phyloP scores from a whole-genome alignment of 2,797 vertebrate genomes.

The Chelonia mydas region DNA sequence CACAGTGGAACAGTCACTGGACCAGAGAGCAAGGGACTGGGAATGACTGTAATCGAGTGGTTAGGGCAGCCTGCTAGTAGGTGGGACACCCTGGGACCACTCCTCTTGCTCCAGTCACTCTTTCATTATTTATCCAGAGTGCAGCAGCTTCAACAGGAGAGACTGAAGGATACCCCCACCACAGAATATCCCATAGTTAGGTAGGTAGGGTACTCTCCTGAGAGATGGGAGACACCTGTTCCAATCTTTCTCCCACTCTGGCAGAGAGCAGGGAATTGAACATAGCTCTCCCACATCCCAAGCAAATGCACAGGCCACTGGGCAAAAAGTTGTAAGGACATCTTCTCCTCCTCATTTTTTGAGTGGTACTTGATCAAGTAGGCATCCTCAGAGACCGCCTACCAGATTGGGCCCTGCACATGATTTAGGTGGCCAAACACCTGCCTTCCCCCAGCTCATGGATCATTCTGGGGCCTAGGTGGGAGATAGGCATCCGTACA shows the following conservation, averaged over 20 bases:
- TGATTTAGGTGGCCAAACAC: background rate
- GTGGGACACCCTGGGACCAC: background rate
- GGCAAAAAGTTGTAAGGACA: background rate
- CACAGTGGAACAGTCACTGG: background rate
- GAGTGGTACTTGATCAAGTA: background rate
- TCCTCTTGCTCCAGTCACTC: background rate
- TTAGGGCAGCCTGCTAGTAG: background rate
- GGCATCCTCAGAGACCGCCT: background rate
- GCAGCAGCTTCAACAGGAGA: background rate
- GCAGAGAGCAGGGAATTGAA: background rate
- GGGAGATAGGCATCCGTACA: background rate
- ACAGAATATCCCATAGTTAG: background rate
- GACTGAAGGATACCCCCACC: background rate
- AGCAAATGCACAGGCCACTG: background rate
- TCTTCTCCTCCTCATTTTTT: background rate
- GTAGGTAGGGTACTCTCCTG: background rate
- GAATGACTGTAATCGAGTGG: background rate
- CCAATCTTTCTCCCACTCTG: background rate
- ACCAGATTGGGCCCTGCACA: background rate
- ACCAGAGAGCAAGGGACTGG: background rate
- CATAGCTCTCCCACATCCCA: background rate
- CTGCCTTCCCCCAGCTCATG: background rate
- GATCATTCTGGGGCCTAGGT: background rate
- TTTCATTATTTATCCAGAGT: background rate
- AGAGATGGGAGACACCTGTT: background rate